phyloP scores from a whole-genome alignment of 2,888 invertebrate species.

The Dasysyrphus albostriatus region DNA sequence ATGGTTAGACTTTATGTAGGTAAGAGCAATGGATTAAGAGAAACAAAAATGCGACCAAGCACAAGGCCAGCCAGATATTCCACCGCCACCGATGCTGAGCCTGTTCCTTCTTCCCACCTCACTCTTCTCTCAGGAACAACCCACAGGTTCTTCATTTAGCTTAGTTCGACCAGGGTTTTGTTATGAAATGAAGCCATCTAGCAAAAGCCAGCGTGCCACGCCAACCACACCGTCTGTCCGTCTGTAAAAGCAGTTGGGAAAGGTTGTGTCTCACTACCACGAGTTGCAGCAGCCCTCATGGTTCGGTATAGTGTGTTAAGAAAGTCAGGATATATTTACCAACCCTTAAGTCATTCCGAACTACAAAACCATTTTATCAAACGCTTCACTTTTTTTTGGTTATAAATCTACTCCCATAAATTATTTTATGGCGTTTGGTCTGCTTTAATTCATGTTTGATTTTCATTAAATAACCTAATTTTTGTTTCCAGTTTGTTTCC shows the following conservation, averaged over 20 bases:
- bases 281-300: conserved; percentile 61
- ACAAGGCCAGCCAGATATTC: conserved; percentile 30
- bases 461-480: no score
- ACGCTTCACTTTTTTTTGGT: no score
- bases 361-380: no score
- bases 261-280: conserved; percentile 68
- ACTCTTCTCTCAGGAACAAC: background rate
- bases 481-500: no score
- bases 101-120: background rate
- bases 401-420: no score
- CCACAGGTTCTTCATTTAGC: conserved; percentile 21
- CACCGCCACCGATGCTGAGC: background rate
- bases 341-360: no score
- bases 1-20: background rate
- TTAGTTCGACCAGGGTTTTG: conserved; percentile 22
- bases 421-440: no score
- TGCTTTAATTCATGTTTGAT: no score
- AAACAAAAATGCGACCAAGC: conserved; percentile 38
- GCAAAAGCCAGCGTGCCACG: conserved; percentile 27
- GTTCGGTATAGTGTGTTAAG: conserved; percentile 41
- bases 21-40: conserved; percentile 34
- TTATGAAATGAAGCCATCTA: conserved; percentile 65
- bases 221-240: conserved; percentile 30
- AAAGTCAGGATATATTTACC: background rate
- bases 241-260: conserved; percentile 63